Conservation (phyloP, 2,888 invertebrate species). For the Argyresthia albistria region DNA sequence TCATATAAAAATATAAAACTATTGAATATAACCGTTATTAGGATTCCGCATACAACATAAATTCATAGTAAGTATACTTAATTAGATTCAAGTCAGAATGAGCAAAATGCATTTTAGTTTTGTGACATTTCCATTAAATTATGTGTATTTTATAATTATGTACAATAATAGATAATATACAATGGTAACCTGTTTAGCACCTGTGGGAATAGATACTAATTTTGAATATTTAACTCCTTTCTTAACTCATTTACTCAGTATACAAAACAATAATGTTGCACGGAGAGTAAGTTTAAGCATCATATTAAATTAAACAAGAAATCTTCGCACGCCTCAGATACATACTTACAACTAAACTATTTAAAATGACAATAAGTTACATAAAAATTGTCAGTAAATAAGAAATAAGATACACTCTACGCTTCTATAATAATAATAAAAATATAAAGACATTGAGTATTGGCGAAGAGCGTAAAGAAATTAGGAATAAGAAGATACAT, state of each 20-base stretch:
- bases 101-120: constrained; percentile 4
- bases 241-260: too few relatives aligned
- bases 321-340: too few relatives aligned
- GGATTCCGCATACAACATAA: background rate
- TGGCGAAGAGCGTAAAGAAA: constrained; percentile 11
- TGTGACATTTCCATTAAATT: constrained; percentile 1
- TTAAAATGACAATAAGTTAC: constrained; percentile 11
- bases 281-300: too few relatives aligned
- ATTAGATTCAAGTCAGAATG: background rate
- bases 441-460: constrained; percentile 16
- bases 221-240: constrained; percentile 14
- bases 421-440: background rate
- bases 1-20: constrained; percentile 4
- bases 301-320: too few relatives aligned
- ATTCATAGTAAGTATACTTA: background rate
- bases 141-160: constrained; percentile 26
- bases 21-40: constrained; percentile 1
- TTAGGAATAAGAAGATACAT: constrained; percentile 5
- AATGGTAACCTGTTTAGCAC: constrained; percentile 61
- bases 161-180: constrained; percentile 35
- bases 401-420: background rate
- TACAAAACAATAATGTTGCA: too few relatives aligned
- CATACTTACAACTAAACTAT: constrained; percentile 2
- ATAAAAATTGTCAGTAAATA: constrained; percentile 4
- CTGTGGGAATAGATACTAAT: constrained; percentile 23